Evolutionary conservation across 2,113 vertebrate genomes (phyloP), one percentile per base, ranked within the genome.

Genomic region (Talpa occidentalis): DNA sequence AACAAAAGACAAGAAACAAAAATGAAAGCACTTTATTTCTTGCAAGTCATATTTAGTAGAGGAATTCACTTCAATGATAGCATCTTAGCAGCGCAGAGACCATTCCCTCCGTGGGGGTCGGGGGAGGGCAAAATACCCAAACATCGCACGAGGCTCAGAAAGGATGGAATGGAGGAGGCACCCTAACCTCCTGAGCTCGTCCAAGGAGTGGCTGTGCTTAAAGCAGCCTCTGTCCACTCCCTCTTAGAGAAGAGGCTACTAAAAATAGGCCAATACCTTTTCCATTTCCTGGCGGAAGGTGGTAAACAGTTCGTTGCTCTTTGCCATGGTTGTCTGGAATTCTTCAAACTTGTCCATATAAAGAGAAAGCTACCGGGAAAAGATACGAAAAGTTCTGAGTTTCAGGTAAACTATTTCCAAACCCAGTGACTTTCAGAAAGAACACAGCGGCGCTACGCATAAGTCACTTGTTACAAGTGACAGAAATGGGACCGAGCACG

Each of bases 341-440:
- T 99, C 99, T 97, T 99, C 99, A 97, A 99, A 99, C 97, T 99
- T 99, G 98, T 99, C 99, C 99, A 99, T 99, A 96, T 99, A 99
- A 54, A 99, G 98, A 91, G 99, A 99, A 94, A 99, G 99, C 99
- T 99, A 97, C 91, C 94, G 93, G 56, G 93, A 97, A 97, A 96
- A 89, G 95, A 88, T 42, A 74, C 77, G 52, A 96, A 89, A 96
- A 85, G 72, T 59, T 97, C 79, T 93, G 84, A 97, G 77, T 88
- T 94, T 21, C 66, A 76, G 30, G 62, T 81, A 94, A 94, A 83
- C 14, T 26, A 72, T 66, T 60, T 82, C 81, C 59, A 92, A 76
- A 85, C 49, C 40, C 93, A 77, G 92, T 74, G 30, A 77, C 40
- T 74, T 93, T 78, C 37, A 32, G 64, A 80, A 59, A 81, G 40